Conservation (phyloP, 2,888 invertebrate species). For the Brachynemurus nebulosus region DNA sequence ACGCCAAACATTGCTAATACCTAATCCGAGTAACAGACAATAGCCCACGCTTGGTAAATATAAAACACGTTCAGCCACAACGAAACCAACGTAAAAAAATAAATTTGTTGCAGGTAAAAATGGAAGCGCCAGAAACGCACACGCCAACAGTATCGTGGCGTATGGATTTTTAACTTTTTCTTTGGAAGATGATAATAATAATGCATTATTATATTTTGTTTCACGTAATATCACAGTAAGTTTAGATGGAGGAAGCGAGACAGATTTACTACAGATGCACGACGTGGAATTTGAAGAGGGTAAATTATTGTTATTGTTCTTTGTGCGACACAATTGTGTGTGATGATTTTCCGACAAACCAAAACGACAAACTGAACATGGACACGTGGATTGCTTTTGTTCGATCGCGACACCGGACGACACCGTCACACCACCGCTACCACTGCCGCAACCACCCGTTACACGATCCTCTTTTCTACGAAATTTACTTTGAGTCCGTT, state of each 20-base stretch:
- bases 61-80: conserved; percentile 89
- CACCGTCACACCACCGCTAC: too few species aligned
- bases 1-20: conserved; percentile 44
- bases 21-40: conserved; percentile 74
- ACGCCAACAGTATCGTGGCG: conserved; percentile 38
- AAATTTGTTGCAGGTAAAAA: conserved; percentile 93
- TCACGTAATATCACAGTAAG: conserved; percentile 13
- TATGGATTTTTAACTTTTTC: conserved; percentile 28
- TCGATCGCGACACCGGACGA: conserved; percentile 53
- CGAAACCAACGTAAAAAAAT: conserved; percentile 96
- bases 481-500: neutral
- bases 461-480: conserved; percentile 8
- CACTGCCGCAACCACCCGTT: conserved; percentile 37
- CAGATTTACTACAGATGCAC: neutral
- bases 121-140: conserved; percentile 73
- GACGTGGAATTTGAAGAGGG: neutral
- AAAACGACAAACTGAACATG: conserved; percentile 59
- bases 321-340: conserved; percentile 20
- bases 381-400: conserved; percentile 53
- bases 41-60: conserved; percentile 94
- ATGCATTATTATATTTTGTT: conserved; percentile 10
- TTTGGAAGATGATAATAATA: conserved; percentile 14
- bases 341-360: conserved; percentile 41
- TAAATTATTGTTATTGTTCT: too few species aligned
- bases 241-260: conserved; percentile 7